A percentile compares a stretch with the other conserved stretches of the same genome.
phyloP scores from a whole-genome alignment of 1,140 invertebrate species.

The Caenorhabditis inopinata region DNA sequence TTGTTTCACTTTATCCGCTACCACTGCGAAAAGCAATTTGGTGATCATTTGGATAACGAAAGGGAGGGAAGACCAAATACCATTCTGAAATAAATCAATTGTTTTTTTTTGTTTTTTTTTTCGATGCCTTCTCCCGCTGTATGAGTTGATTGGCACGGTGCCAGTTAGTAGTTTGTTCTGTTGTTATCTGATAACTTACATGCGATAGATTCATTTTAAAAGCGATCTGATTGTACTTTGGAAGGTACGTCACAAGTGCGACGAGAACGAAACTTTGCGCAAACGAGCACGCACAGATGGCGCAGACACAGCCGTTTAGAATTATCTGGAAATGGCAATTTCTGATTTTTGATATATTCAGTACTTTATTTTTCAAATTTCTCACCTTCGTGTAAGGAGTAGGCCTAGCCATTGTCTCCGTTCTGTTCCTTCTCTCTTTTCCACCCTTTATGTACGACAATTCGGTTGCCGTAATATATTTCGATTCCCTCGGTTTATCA shows the following conservation, averaged over 20 bases:
- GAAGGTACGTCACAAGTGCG: conserved; percentile 46
- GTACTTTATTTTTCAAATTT: too few species aligned
- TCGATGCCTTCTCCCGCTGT: too few species aligned
- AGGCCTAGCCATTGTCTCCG: conserved; percentile 21
- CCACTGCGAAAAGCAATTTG: conserved; percentile 36
- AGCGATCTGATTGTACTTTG: conserved; percentile 46
- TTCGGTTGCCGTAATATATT: conserved; percentile 43
- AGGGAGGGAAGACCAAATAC: conserved; percentile 43
- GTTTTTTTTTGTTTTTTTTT: too few species aligned
- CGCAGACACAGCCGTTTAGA: conserved; percentile 31
- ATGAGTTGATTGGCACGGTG: too few species aligned
- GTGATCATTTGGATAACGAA: conserved; percentile 46
- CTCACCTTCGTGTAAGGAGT: conserved; percentile 47
- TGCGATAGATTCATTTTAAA: conserved; percentile 40
- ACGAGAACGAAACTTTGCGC: conserved; percentile 47
- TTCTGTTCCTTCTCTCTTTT: conserved; percentile 29
- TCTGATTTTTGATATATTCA: too few species aligned
- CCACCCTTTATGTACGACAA: conserved; percentile 41
- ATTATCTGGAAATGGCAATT: conserved; percentile 33
- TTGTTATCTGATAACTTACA: conserved; percentile 25
- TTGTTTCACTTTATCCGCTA: conserved; percentile 43
- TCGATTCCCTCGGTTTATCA: conserved; percentile 38
- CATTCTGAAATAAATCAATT: conserved; percentile 34
- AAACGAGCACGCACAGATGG: conserved; percentile 45
- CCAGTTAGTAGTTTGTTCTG: too few species aligned